phyloP scores from a whole-genome alignment of 2,888 invertebrate species.

The Volucella inflata region DNA sequence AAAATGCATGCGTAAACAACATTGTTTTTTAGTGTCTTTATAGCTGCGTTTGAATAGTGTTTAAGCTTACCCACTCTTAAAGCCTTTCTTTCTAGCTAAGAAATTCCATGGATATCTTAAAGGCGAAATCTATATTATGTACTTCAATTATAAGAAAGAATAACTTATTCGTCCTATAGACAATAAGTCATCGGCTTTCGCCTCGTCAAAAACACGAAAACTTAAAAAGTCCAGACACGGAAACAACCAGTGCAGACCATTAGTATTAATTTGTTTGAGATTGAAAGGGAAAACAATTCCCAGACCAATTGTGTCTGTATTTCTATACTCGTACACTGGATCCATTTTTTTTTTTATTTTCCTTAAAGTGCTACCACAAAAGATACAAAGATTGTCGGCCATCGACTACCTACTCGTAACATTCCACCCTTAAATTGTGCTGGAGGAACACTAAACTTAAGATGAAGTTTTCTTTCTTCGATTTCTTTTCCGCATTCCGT shows the following conservation, averaged over 20 bases:
- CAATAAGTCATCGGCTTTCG: too few relatives aligned
- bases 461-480: slow-evolving; percentile 59
- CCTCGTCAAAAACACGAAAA: too few relatives aligned
- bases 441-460: slow-evolving; percentile 34
- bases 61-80: too few relatives aligned
- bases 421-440: slow-evolving; percentile 1
- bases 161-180: too few relatives aligned
- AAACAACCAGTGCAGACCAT: slow-evolving; percentile 41
- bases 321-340: not conserved
- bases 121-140: too few relatives aligned
- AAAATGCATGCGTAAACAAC: too few relatives aligned
- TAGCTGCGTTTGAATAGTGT: too few relatives aligned
- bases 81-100: too few relatives aligned
- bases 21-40: too few relatives aligned
- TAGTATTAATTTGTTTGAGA: slow-evolving; percentile 61
- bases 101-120: too few relatives aligned
- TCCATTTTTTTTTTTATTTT: too few relatives aligned
- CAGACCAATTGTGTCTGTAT: slow-evolving; percentile 46
- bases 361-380: slow-evolving; percentile 42
- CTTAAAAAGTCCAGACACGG: slow-evolving; percentile 10
- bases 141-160: too few relatives aligned
- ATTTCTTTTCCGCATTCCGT: slow-evolving; percentile 59
- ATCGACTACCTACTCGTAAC: slow-evolving; percentile 5
- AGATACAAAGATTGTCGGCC: slow-evolving; percentile 18
- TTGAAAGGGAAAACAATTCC: slow-evolving; percentile 56